Evolutionary conservation across 2,113 vertebrate species (phyloP).

Genomic region (Malurus elegans): DNA sequence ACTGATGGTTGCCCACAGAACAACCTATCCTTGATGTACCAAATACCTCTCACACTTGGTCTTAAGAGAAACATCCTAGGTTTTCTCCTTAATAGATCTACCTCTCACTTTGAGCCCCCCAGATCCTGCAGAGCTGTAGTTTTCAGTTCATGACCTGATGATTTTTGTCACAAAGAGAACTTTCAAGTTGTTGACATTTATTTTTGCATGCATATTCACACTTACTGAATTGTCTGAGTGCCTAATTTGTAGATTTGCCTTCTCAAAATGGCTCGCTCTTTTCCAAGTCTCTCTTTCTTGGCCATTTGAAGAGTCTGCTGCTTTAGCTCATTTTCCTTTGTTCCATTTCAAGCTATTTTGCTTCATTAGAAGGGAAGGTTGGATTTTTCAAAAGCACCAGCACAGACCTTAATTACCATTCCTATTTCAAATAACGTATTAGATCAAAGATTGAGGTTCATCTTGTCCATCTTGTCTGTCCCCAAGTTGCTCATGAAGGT

Average conservation of each 20-base stretch:
- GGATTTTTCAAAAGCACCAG: constrained; percentile 3
- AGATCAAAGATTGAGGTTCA: constrained; percentile 34
- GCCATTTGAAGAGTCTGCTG: neutral
- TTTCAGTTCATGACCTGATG: neutral
- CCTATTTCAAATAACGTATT: neutral
- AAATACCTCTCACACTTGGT: neutral
- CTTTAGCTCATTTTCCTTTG: constrained; percentile 12
- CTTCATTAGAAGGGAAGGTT: neutral
- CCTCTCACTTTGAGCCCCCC: neutral
- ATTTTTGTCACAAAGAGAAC: neutral
- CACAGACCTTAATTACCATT: neutral
- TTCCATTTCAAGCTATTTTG: neutral
- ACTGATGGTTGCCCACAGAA: neutral
- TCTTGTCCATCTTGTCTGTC: constrained; percentile 21
- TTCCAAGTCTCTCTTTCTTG: neutral
- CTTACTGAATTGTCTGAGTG: neutral
- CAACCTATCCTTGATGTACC: neutral
- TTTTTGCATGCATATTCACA: neutral
- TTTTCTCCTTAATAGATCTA: neutral
- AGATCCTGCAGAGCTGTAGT: neutral
- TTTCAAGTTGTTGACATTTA: neutral
- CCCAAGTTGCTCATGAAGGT: constrained; percentile 12
- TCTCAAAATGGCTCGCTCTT: neutral
- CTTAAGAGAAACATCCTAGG: neutral
- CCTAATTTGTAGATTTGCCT: neutral